Percentiles rank a stretch among this genome's conserved stretches.
These are phyloP conservation scores for Apoda limacodes DNA, from an alignment of 2,888 invertebrate species.

Conservation along the genomic window DNA sequence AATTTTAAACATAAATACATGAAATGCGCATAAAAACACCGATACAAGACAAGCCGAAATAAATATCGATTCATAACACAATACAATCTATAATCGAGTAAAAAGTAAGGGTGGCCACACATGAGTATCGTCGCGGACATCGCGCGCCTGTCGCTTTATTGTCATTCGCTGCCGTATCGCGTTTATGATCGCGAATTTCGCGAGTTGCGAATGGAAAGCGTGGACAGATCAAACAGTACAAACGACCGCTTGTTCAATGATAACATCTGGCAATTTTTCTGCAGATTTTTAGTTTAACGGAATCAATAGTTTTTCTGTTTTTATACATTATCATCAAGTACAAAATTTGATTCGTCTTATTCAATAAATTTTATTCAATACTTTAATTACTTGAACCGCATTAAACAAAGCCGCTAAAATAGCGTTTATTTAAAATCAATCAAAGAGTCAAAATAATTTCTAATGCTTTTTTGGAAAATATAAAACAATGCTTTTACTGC, in stretches of 20 bases:
- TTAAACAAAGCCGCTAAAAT: too few relatives aligned
- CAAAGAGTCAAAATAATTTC: too few relatives aligned
- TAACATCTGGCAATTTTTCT: constrained; percentile 42
- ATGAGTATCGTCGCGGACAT: constrained; percentile 41
- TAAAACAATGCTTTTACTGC: too few relatives aligned
- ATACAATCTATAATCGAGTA: constrained; percentile 62
- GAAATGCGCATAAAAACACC: constrained; percentile 43
- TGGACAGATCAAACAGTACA: constrained; percentile 30
- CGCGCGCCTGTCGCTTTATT: constrained; percentile 47
- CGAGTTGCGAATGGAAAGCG: constrained; percentile 28
- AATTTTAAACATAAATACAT: constrained; percentile 32
- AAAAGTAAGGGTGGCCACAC: constrained; percentile 56
- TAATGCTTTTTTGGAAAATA: too few relatives aligned
- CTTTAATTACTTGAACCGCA: too few relatives aligned
- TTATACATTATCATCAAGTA: too few relatives aligned
- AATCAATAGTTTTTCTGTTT: constrained; percentile 3
- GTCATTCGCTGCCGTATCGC: constrained; percentile 48
- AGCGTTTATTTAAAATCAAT: too few relatives aligned
- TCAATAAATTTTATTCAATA: too few relatives aligned
- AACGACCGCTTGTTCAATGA: constrained; percentile 28
- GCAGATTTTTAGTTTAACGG: constrained; percentile 8
- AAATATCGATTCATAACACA: constrained; percentile 64
- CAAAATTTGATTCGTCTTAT: constrained; percentile 20
- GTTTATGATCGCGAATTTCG: constrained; percentile 38
- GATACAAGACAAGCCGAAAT: constrained; percentile 45